These are phyloP conservation scores for Fistularia commersonii DNA, from an alignment of 2,797 vertebrate species.

Conservation along the genomic window DNA sequence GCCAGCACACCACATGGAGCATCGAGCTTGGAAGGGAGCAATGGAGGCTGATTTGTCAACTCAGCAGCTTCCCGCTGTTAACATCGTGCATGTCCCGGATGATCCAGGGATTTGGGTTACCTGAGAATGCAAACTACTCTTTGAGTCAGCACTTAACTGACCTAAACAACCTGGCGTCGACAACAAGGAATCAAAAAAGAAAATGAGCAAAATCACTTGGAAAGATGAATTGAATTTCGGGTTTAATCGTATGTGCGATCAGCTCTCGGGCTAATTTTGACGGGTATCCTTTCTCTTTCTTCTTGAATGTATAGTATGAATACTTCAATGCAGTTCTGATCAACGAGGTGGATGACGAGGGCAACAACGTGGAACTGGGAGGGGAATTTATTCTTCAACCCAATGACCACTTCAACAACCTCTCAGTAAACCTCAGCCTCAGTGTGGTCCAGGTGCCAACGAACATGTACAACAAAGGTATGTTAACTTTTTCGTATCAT, in stretches of 20 bases:
- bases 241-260: constrained; percentile 1
- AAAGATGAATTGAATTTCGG: not conserved
- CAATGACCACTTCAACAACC: constrained; percentile 97
- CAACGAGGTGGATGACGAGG: constrained; percentile 91
- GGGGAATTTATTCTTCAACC: constrained; percentile 94
- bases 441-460: constrained; percentile 98
- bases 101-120: constrained; percentile 55
- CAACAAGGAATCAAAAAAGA: constrained; percentile 11
- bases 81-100: constrained; percentile 43
- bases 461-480: constrained; percentile 99
- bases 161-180: constrained; percentile 20
- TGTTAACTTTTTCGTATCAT: constrained; percentile 14
- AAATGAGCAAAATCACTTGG: constrained; percentile 1
- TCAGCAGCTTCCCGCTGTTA: constrained; percentile 54
- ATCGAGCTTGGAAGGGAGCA: constrained; percentile 35
- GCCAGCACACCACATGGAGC: constrained; percentile 40
- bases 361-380: constrained; percentile 89
- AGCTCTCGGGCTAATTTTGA: constrained; percentile 30
- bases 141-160: constrained; percentile 52
- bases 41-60: constrained; percentile 35
- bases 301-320: constrained; percentile 82
- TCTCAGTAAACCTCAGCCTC: constrained; percentile 95
- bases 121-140: constrained; percentile 21
- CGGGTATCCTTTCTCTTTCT: constrained; percentile 23
- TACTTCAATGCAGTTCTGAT: constrained; percentile 99